Evolutionary conservation across 2,797 vertebrate genomes (phyloP), one percentile per base, ranked within the genome.

Genomic region (Malacoctenus gilli): DNA sequence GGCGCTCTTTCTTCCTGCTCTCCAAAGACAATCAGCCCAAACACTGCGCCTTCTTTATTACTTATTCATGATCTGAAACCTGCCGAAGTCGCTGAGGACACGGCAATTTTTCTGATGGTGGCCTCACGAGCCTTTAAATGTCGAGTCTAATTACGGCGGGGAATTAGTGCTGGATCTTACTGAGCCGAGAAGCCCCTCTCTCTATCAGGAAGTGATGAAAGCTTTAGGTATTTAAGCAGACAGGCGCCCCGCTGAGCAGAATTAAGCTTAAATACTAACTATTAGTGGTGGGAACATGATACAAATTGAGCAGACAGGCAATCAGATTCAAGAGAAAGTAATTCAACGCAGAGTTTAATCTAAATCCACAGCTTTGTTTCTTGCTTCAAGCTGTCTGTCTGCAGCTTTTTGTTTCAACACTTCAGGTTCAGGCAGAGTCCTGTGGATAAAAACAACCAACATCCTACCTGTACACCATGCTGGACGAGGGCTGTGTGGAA

Each of bases 391-490:
- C 20, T 35, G 13, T 34, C 3, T 9, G 5, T 13, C 30, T 28
- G 5, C 15, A 2, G n/a, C n/a, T n/a, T n/a, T 3, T 11, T 23
- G n/a, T n/a, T n/a, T n/a, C n/a, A n/a, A n/a, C n/a, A n/a, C n/a
- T n/a, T n/a, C n/a, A n/a, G n/a, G n/a, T n/a, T n/a, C n/a, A n/a
- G n/a, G n/a, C n/a, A 23, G 22, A 4, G 22, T 23, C 22, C 8
- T 8, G 22, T 28, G 25, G 1, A 28, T 5, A 28, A 28, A 28
- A n/a, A n/a, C n/a, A n/a, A n/a, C 5, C 5, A 25, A 18, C 12
- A 25, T 59, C 75, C 38, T 89, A 91, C 87, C 87, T 90, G 88
- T 85, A 82, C 51, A 80, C 76, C 83, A 87, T 90, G 70, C 36
- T 68, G 41, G 44, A 51, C 38, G 25, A 53, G 4, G 69, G 57